phyloP scores from a whole-genome alignment of 2,113 vertebrate species.

The Passer montanus region DNA sequence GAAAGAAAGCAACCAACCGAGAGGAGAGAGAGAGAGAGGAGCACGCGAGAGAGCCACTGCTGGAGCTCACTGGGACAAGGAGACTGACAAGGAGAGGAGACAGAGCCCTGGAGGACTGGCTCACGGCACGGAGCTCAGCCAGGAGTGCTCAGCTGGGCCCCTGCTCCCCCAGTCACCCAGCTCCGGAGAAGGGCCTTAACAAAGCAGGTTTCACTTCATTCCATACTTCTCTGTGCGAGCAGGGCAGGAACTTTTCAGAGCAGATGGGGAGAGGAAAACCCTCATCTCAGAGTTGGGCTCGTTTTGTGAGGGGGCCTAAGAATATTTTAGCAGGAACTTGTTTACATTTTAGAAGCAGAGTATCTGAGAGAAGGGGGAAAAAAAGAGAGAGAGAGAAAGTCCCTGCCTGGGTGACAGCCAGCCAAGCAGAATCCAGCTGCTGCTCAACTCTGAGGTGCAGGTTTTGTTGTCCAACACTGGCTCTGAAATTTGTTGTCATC shows the following conservation, averaged over 20 bases:
- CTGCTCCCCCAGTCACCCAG: constrained; percentile 76
- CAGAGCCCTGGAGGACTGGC: constrained; percentile 70
- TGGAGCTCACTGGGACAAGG: constrained; percentile 79
- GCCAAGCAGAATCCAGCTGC: constrained; percentile 49
- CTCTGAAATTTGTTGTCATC: constrained; percentile 73
- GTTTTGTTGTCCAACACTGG: constrained; percentile 78
- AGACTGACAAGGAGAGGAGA: constrained; percentile 78
- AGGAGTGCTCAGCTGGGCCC: constrained; percentile 74
- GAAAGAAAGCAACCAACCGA: constrained; percentile 81
- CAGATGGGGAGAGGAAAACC: constrained; percentile 80
- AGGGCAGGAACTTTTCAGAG: constrained; percentile 70
- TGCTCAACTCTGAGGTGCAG: constrained; percentile 77
- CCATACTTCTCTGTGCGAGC: constrained; percentile 76
- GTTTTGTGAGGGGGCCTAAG: constrained; percentile 58
- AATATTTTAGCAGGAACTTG: constrained; percentile 51
- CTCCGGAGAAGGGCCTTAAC: constrained; percentile 75
- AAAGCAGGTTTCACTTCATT: constrained; percentile 75
- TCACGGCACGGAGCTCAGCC: constrained; percentile 73
- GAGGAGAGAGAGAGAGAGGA: constrained; percentile 61
- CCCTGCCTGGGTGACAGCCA: constrained; percentile 34
- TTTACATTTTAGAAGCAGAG: constrained; percentile 57
- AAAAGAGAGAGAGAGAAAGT: background rate
- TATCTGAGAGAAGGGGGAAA: background rate
- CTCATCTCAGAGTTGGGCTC: constrained; percentile 85
- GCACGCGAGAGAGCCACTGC: constrained; percentile 79